phyloP scores from a whole-genome alignment of 2,797 vertebrate genomes.

The Moxostoma hubbsi region DNA sequence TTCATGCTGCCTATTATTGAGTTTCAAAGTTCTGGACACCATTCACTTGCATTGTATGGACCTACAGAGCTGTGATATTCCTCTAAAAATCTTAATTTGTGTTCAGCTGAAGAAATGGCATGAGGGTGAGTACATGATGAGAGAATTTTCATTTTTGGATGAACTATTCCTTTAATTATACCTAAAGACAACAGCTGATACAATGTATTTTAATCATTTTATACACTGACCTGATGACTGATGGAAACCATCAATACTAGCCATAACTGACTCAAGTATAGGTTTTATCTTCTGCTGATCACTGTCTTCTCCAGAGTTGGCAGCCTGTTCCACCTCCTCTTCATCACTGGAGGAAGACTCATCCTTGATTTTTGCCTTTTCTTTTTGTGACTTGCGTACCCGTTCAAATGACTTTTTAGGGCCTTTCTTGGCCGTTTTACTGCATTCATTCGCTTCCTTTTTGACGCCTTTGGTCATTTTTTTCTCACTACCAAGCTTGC shows the following conservation, averaged over 20 bases:
- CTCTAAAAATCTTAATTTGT: too few relatives aligned
- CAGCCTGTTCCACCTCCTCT: constrained; percentile 74
- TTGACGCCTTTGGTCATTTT: constrained; percentile 74
- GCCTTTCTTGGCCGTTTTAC: constrained; percentile 62
- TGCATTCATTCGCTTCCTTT: constrained; percentile 66
- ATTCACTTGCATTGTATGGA: too few relatives aligned
- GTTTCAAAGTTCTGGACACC: too few relatives aligned
- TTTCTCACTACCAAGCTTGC: constrained; percentile 76
- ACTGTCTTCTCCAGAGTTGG: constrained; percentile 85
- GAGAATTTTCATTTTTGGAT: too few relatives aligned
- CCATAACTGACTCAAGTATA: constrained; percentile 83
- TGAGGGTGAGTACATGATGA: too few relatives aligned
- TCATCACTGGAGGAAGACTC: constrained; percentile 85
- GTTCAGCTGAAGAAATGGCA: too few relatives aligned
- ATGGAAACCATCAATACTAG: constrained; percentile 80
- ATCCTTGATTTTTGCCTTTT: constrained; percentile 64
- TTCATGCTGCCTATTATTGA: too few relatives aligned
- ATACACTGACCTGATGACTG: constrained; percentile 90
- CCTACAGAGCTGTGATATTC: too few relatives aligned
- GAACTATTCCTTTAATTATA: background rate
- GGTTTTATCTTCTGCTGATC: constrained; percentile 95
- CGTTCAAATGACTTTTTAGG: constrained; percentile 62
- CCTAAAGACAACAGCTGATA: background rate
- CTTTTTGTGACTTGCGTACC: constrained; percentile 60
- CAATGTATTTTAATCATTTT: background rate